Conservation (phyloP, 2,888 invertebrate genomes). For the Cyclophora punctaria region DNA sequence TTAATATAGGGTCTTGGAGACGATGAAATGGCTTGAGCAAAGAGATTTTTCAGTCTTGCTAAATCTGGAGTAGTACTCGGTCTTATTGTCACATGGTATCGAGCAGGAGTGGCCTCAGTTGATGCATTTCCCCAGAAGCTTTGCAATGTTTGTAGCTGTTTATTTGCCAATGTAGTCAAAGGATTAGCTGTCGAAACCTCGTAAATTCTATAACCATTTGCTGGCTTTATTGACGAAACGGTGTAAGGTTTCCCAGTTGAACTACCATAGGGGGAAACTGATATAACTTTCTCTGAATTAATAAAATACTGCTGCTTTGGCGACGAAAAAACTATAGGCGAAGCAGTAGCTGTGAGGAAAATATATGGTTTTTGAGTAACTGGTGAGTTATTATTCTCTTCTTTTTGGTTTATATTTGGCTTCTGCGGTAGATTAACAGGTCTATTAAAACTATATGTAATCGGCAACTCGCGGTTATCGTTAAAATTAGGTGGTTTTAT, state of each 20-base stretch:
- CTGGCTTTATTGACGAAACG: constrained; percentile 36
- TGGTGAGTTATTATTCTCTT: constrained; percentile 31
- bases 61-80: constrained; percentile 36
- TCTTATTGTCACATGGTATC: constrained; percentile 31
- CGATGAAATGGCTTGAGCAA: constrained; percentile 41
- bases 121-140: constrained; percentile 53
- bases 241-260: constrained; percentile 43
- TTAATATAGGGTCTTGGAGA: constrained; percentile 31
- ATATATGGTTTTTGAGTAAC: constrained; percentile 48
- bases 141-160: constrained; percentile 53
- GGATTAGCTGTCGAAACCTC: constrained; percentile 53
- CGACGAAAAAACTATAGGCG: constrained; percentile 40
- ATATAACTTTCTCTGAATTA: constrained; percentile 40
- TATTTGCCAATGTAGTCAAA: constrained; percentile 45
- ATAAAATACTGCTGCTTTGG: constrained; percentile 42
- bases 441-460: constrained; percentile 53
- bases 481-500: constrained; percentile 63
- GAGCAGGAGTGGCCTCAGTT: constrained; percentile 33
- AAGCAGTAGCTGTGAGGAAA: constrained; percentile 37
- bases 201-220: constrained; percentile 31
- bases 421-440: constrained; percentile 30
- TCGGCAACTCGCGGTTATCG: constrained; percentile 61
- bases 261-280: constrained; percentile 30
- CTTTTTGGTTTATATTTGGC: constrained; percentile 29
- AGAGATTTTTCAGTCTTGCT: constrained; percentile 39